Evolutionary conservation across 2,888 invertebrate species (phyloP), one percentile per base, ranked within the genome.

Genomic region (Agriotes lineatus): DNA sequence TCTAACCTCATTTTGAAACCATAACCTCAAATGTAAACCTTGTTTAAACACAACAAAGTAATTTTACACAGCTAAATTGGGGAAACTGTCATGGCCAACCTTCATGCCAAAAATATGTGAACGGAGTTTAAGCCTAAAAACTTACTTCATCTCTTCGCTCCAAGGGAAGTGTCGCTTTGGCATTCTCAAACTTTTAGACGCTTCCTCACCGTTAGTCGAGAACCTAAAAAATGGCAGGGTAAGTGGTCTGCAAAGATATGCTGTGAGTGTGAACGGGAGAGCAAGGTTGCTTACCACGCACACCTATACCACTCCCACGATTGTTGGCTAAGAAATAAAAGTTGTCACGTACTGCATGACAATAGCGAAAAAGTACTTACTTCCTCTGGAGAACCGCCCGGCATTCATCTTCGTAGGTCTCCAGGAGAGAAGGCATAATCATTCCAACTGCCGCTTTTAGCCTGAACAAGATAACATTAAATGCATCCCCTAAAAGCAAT

Each of bases 151-250:
- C 77, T 89, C 87, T 44, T 88, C 87, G 57, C 89, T 90, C 93
- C 94, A 94, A 22, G 90, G 88, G 84, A 93, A 94, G 68, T 90
- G 88, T 19, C 90, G 89, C 77, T 91, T 90, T 1, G 93, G 93
- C 56, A 90, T 86, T 0, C 89, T 85, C 75, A 87, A 84, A 77
- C 86, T 85, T 70, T 88, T 87, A 45, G 85, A 81, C 42, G 88
- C 88, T 50, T 87, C 86, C 16, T 85, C 73, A 54, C 69, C 79
- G 72, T 83, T 67, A 80, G 81, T 45, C 75, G 81, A 74, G 84
- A 80, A 80, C 68, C 82, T 82, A 68, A 9, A 76, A 59, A 57
- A 39, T 4, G 1, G 10, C 4, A 4, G 5, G 4, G 25, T 42
- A 42, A 37, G 18, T 20, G 12, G 16, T 35, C 18, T 33, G n/a